Evolutionary conservation across 2,888 invertebrate species (phyloP).

Genomic region (Polyploca ridens): DNA sequence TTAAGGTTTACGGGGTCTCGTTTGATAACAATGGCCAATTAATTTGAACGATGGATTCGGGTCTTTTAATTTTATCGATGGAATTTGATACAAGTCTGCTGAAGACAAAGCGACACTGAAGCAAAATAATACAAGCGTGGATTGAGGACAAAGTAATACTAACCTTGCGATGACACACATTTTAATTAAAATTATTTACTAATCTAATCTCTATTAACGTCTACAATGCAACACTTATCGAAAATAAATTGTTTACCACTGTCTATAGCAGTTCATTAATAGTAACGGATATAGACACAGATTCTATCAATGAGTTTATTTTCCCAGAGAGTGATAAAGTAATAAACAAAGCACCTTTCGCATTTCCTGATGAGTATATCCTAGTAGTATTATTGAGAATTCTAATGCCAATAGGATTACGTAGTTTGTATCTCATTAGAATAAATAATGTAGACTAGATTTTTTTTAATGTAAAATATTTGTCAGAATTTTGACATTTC

Average conservation of each 20-base stretch:
- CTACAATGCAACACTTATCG: neutral
- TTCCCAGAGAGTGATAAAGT: neutral
- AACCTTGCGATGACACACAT: too few species aligned
- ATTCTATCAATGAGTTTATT: neutral
- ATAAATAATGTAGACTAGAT: neutral
- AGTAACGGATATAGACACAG: neutral
- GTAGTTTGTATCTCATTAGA: neutral
- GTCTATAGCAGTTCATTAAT: neutral
- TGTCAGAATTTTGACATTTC: too few species aligned
- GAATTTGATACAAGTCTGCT: conserved; percentile 23
- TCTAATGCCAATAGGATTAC: neutral
- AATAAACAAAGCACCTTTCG: neutral
- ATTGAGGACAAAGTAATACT: neutral
- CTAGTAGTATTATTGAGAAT: neutral
- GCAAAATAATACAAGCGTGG: neutral
- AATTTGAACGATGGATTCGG: conserved; percentile 45
- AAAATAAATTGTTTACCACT: neutral
- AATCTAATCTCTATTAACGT: neutral
- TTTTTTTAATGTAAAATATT: neutral
- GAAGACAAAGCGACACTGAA: neutral
- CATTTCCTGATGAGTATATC: neutral
- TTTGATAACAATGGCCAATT: conserved; percentile 57
- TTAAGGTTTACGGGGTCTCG: conserved; percentile 49
- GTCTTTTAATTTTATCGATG: conserved; percentile 31
- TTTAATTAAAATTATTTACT: too few species aligned